Evolutionary conservation across 2,113 vertebrate species (phyloP).

Genomic region (Abramis brama): DNA sequence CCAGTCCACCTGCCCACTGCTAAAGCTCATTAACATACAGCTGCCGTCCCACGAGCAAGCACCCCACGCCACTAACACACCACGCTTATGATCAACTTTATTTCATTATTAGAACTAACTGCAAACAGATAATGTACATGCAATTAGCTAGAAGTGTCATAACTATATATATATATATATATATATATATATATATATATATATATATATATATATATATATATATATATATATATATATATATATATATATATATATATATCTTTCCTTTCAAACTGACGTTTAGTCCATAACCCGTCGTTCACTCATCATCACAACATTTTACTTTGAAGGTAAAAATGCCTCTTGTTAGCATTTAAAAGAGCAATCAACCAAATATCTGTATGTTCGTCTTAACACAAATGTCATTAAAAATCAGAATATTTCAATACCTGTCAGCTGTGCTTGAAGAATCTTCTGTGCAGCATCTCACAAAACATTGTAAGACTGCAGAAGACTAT

Average conservation of each 20-base stretch:
- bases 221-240: not conserved
- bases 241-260: not conserved
- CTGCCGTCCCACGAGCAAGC: constrained; percentile 66
- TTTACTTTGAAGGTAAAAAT: not conserved
- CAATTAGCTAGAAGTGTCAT: not conserved
- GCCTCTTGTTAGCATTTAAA: not conserved
- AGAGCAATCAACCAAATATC: not conserved
- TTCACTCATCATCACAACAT: not conserved
- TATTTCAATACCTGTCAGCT: constrained; percentile 16
- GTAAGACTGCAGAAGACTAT: constrained; percentile 14
- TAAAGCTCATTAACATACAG: constrained; percentile 82
- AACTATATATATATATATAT: not conserved
- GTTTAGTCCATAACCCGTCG: not conserved
- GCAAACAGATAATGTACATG: not conserved
- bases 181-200: not conserved
- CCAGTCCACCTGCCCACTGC: not conserved
- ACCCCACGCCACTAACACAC: not conserved
- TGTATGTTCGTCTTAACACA: not conserved
- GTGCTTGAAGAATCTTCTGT: constrained; percentile 8
- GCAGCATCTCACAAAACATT: constrained; percentile 16
- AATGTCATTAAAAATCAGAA: not conserved
- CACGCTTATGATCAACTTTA: not conserved
- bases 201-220: not conserved
- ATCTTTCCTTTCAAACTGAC: not conserved
- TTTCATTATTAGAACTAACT: not conserved